Evolutionary conservation across 2,888 invertebrate species (phyloP).

Genomic region (Ashinkailepas kermadecensis): DNA sequence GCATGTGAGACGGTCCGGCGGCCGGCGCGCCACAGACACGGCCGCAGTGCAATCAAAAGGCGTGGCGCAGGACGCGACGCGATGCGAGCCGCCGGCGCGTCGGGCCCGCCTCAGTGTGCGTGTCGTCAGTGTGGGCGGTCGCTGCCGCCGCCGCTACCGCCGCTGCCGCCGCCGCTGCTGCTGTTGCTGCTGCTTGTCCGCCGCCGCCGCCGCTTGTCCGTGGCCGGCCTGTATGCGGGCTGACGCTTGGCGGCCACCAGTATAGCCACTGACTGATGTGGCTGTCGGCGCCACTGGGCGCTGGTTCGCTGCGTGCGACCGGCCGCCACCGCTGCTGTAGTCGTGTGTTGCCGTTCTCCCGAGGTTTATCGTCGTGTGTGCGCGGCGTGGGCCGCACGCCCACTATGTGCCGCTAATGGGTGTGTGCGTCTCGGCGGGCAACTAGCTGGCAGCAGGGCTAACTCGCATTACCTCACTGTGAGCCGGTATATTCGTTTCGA

Average conservation of each 20-base stretch:
- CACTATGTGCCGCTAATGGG: not conserved
- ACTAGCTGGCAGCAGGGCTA: not conserved
- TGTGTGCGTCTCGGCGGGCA: not conserved
- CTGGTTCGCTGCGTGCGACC: too few relatives aligned
- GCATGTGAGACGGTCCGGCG: not conserved
- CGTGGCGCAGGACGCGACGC: not conserved
- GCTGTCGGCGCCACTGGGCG: too few relatives aligned
- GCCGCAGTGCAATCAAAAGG: not conserved
- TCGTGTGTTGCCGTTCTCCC: not conserved
- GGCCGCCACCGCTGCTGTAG: not conserved
- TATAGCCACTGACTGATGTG: too few relatives aligned
- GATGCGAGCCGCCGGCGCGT: too few relatives aligned
- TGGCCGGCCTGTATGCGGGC: not conserved
- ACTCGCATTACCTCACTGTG: slow-evolving; percentile 2
- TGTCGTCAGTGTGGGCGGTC: too few relatives aligned
- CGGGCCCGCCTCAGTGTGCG: too few relatives aligned
- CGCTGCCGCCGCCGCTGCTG: not conserved
- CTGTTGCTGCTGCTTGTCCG: not conserved
- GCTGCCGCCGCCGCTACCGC: too few relatives aligned
- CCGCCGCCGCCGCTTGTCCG: not conserved
- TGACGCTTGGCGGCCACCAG: not conserved
- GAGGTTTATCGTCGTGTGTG: not conserved
- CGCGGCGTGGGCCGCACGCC: not conserved
- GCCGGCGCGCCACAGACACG: not conserved
- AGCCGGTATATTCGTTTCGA: not conserved